Evolutionary conservation across 2,888 invertebrate genomes (phyloP), one percentile per base, ranked within the genome.

Genomic region (Cyclophora punctaria): DNA sequence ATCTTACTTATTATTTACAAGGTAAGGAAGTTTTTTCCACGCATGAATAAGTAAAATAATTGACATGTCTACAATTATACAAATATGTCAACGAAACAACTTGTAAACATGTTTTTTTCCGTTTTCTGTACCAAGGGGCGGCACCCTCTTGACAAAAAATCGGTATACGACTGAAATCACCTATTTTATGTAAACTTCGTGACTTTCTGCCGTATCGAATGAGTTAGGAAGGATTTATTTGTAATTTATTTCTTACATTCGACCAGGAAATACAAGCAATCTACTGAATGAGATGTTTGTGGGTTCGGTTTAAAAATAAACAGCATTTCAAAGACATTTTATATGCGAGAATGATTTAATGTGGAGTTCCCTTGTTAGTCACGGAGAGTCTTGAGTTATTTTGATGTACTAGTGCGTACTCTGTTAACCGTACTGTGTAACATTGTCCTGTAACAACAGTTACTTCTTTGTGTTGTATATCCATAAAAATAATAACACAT

Each of bases 181-280:
- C 76, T 82, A 85, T 83, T 87, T 88, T 86, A 88, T 87, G 88
- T 86, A 86, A 87, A 88, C 81, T 85, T 84, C 88, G 88, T 88
- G 88, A 87, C 88, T 88, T 72, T 75, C 71, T 67, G 74, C 85
- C 83, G 76, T 88, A 86, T 86, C 83, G 83, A 82, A 87, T 85
- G 86, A 79, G 83, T 86, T 85, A 83, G 78, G 80, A 84, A 79
- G 80, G 83, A 85, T 85, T 83, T 85, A 83, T 81, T 83, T 83
- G 78, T 81, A 80, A 74, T 78, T 66, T 71, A 67, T 66, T 62
- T 62, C 52, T 55, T 63, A 5, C 37, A 37, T 62, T 63, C 56
- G 57, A 66, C 63, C 64, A 67, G 67, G 69, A 68, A 71, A 71
- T 74, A 67, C 71, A 64, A 67, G 65, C 58, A 58, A 69, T 67